Conservation (phyloP, 2,797 vertebrate species). For the Sandelia bainsii region DNA sequence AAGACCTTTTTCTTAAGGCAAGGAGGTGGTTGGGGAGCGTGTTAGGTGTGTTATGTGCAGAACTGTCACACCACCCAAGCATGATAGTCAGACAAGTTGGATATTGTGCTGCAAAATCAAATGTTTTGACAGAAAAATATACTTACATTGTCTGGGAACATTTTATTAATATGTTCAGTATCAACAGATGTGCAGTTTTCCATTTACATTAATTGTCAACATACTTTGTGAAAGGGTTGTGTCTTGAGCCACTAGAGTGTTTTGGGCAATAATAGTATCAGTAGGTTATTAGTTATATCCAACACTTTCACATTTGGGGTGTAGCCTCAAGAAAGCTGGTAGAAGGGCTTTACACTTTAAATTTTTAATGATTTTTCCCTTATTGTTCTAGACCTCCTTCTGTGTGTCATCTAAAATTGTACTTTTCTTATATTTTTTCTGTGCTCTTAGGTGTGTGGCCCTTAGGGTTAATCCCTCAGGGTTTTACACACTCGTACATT, state of each 20-base stretch:
- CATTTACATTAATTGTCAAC: too few species aligned
- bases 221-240: too few species aligned
- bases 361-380: constrained; percentile 34
- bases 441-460: constrained; percentile 6
- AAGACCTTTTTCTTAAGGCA: too few species aligned
- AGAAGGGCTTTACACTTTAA: constrained; percentile 13
- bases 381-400: constrained; percentile 2
- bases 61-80: too few species aligned
- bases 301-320: background rate
- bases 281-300: background rate
- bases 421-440: constrained; percentile 7
- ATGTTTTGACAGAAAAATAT: too few species aligned
- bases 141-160: too few species aligned
- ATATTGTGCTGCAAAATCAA: too few species aligned
- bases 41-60: too few species aligned
- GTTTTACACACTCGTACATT: constrained; percentile 38
- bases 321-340: background rate
- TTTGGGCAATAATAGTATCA: background rate
- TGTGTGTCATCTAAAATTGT: constrained; percentile 9
- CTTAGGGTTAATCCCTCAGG: constrained; percentile 29
- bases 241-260: background rate
- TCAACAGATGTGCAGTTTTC: too few species aligned
- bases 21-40: too few species aligned
- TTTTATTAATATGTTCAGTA: too few species aligned
- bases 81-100: too few species aligned